These are phyloP conservation scores for Gallinago media DNA, from an alignment of 2,113 vertebrate genomes.

Conservation along the genomic window DNA sequence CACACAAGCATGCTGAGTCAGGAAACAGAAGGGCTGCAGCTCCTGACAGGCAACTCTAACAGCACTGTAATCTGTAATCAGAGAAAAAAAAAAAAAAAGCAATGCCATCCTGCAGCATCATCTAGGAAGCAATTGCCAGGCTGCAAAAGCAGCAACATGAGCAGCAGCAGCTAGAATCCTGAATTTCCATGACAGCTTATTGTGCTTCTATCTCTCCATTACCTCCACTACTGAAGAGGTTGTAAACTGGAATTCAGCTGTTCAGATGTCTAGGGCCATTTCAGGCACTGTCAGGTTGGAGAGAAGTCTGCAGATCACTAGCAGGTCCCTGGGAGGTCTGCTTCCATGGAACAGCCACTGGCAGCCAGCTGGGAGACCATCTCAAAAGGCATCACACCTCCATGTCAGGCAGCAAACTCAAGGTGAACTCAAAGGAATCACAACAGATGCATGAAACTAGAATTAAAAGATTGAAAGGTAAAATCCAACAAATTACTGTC, in stretches of 20 bases:
- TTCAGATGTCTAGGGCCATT: not conserved
- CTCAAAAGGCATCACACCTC: not conserved
- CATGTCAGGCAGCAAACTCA: not conserved
- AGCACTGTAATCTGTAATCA: not conserved
- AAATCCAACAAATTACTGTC: not conserved
- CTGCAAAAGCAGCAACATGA: not conserved
- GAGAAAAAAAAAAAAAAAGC: not conserved
- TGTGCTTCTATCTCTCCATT: not conserved
- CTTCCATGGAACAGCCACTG: not conserved
- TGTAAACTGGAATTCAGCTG: not conserved
- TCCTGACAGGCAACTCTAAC: not conserved
- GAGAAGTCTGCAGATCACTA: not conserved
- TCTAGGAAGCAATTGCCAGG: not conserved
- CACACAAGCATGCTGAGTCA: not conserved
- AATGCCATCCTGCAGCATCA: not conserved
- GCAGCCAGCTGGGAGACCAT: not conserved
- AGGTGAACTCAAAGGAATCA: not conserved
- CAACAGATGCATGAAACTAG: not conserved
- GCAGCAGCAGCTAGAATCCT: not conserved
- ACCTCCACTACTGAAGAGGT: not conserved
- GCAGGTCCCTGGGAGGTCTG: not conserved
- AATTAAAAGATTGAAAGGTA: not conserved
- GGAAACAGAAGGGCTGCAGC: not conserved
- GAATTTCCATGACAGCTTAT: not conserved
- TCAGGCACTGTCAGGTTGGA: not conserved